Base-by-base conservation (phyloP, 2,888 invertebrate genomes). In the Tinea semifulvella region DNA sequence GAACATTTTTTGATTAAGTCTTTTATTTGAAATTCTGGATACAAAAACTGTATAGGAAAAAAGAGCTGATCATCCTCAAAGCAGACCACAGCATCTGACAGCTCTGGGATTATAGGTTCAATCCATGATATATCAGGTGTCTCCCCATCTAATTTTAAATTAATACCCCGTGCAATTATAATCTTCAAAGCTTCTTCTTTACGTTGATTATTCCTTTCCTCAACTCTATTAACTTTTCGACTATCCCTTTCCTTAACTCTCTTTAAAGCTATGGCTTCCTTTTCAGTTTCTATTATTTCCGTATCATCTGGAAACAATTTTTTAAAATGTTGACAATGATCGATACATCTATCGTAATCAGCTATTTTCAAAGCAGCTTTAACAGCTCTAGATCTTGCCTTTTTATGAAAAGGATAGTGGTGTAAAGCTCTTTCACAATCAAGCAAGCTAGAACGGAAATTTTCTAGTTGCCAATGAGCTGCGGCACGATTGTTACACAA, bases 401-500 rank as follows among this genome's bases (percentile, higher is more conserved):
- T 96, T 1, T 79, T 63, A 64, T 97, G 94, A 48, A 87, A 77
- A 0, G 89, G 84, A 53, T 92, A 90, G 36, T 90, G 82, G 56
- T 86, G 85, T 16, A 96, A 58, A 0, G 96, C 94, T 56, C 83
- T 77, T 58, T 91, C 86, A 50, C 93, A 92, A 65, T 98, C 98
- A 48, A 76, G 82, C 11, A 96, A 72, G 7, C 92, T 82, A 2
- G 94, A 92, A 53, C 92, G 79, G 66, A 87, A 91, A 65, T 93
- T 94, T 68, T 93, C 87, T 20, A 98, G 65, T 61, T 91, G 88
- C 63, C 84, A 96, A 57, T 98, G 91, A 0, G 94, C 86, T 0
- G 97, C 95, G 1, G 97, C 92, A 49, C 98, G 84, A 63, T 99
- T 99, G 56, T 95, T 94, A 58, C 94, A 91, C 10, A 99, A 80